Evolutionary conservation across 2,797 vertebrate species (phyloP), one percentile per base, ranked within the genome.

Genomic region (Pseudochaenichthys georgianus): DNA sequence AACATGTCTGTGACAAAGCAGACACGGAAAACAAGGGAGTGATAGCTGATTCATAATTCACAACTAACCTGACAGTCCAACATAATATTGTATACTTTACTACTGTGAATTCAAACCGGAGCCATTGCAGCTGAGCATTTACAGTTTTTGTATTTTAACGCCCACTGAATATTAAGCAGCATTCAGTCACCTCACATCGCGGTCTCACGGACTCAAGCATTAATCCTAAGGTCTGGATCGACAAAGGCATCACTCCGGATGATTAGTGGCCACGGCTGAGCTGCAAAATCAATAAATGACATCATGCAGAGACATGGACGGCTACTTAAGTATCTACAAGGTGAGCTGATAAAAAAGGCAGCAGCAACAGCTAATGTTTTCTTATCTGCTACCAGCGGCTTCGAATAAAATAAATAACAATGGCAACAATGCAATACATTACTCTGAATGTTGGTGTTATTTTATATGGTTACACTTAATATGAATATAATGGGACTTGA

Each of bases 221-320:
- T 82, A 86, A 85, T 83, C 77, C 67, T 45, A 54, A 73, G 58
- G 82, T 80, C 63, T n/a, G 61, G 60, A 88, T 85, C 34, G 87
- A 89, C 87, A 73, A 38, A 81, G 1, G 75, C 84, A 84, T 90
- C 79, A 11, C 78, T 88, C 60, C 51, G 58, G 67, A 76, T 87
- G 88, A 90, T 92, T 86, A 90, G 88, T 77, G 70, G 72, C 68
- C 50, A 70, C 7, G 17, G 73, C 51, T 6, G 15, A 60, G 69
- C 69, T 72, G 77, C 54, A 78, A 89, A 88, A 93, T 92, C 91
- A 92, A 93, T 91, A 69, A 57, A 84, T 89, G 89, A 90, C 80
- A 82, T 89, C 75, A 92, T 79, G 82, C 85, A 67, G 64, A 88
- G 57, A 65, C 76, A 75, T 0, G 45, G 58, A 65, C 42, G 34